These are phyloP conservation scores for Nebria salina DNA, from an alignment of 2,888 invertebrate genomes.

Conservation along the genomic window DNA sequence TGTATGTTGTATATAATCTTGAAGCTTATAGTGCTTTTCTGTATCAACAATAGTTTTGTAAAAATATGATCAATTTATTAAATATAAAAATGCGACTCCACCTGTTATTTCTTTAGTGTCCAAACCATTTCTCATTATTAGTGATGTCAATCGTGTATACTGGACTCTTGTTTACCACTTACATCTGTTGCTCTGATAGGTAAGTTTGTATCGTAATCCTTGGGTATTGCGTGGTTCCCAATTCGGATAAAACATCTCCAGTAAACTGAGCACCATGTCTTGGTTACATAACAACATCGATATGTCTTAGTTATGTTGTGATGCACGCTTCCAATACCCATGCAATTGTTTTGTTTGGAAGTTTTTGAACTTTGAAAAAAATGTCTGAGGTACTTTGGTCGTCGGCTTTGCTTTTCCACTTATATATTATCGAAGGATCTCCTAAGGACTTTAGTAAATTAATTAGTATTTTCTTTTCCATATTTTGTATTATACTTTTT, in stretches of 20 bases:
- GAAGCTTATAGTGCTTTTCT: too few relatives aligned
- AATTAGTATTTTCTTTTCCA: too few relatives aligned
- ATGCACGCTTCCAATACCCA: conserved; percentile 17
- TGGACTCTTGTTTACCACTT: neutral
- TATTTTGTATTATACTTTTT: too few relatives aligned
- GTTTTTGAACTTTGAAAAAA: conserved; percentile 4
- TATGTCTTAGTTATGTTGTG: conserved; percentile 40
- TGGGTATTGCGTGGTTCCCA: conserved; percentile 27
- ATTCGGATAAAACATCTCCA: conserved; percentile 34
- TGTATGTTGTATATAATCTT: too few relatives aligned
- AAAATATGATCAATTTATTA: too few relatives aligned
- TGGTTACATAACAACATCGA: conserved; percentile 34
- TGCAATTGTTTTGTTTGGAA: conserved; percentile 13
- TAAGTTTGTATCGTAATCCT: neutral
- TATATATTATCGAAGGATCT: too few relatives aligned
- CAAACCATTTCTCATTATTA: neutral
- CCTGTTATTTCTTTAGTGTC: too few relatives aligned
- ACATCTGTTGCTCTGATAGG: neutral
- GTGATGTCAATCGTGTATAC: neutral
- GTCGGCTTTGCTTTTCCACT: too few relatives aligned
- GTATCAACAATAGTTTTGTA: too few relatives aligned
- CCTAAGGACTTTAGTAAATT: too few relatives aligned
- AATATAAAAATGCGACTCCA: too few relatives aligned
- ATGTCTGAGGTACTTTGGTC: neutral
- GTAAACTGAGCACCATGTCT: conserved; percentile 40